Evolutionary conservation across 2,797 vertebrate species (phyloP).

Genomic region (Picus viridis): DNA sequence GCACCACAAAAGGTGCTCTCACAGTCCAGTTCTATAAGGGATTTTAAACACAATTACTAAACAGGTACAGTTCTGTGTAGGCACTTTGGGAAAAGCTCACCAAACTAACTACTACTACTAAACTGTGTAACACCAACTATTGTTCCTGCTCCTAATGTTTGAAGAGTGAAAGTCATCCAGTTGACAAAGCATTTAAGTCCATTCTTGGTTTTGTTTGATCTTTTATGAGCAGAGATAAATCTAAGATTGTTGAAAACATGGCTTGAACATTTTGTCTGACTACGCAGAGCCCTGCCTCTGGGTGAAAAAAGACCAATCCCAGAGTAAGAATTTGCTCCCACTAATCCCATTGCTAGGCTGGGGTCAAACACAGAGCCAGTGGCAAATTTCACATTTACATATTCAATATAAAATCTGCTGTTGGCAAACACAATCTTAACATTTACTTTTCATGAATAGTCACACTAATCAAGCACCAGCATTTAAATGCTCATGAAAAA

Average conservation of each 20-base stretch:
- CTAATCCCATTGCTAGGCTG: neutral
- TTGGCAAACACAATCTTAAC: conserved; percentile 58
- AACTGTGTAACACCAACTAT: neutral
- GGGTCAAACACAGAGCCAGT: conserved; percentile 19
- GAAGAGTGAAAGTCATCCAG: neutral
- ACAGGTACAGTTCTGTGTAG: neutral
- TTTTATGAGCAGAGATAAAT: neutral
- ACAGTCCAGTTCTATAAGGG: neutral
- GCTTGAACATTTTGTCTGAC: neutral
- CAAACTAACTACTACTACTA: neutral
- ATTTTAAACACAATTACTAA: neutral
- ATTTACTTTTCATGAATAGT: conserved; percentile 33
- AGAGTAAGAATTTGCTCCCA: conserved; percentile 1
- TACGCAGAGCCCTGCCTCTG: neutral
- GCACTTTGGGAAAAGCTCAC: neutral
- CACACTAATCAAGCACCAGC: conserved; percentile 41
- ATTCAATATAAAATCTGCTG: conserved; percentile 46
- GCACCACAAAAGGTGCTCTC: neutral
- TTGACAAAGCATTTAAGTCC: neutral
- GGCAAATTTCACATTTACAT: conserved; percentile 70
- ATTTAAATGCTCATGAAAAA: conserved; percentile 39
- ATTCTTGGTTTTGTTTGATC: neutral
- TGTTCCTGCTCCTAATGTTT: neutral
- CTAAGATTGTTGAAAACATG: neutral
- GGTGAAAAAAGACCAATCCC: neutral